Base-by-base conservation (phyloP, 1,140 invertebrate genomes). In the Drosophila gunungcola region DNA sequence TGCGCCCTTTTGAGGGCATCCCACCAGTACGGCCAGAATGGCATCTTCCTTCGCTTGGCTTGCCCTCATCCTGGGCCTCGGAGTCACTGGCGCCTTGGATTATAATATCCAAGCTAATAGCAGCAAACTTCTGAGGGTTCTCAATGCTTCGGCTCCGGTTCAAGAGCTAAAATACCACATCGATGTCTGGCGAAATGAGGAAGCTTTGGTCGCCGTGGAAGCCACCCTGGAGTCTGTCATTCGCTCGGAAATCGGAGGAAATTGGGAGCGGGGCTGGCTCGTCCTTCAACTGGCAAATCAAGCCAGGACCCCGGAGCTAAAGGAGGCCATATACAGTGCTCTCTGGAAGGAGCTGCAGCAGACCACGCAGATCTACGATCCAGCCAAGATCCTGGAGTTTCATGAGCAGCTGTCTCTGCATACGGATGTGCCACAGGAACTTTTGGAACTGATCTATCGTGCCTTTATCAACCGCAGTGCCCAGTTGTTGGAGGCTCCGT, bases 281-380 rank as follows among this genome's bases (percentile, higher is more conserved):
- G 65, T 84, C 21, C 45, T 89, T 1, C 42, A 68, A 3, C 9
- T 89, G 41, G 69, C 85, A 0, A 53, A 43, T 34, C n/a, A 52
- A 42, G 63, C 77, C 2, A 72, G 62, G 13, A 80, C 77, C 1
- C n/a, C 45, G 25, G 52, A 89, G 12, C 77, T 89, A 0, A 89
- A 80, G 36, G 48, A 52, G 25, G 85, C 80, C 21, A 83, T 89
- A 11, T 89, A 84, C 45, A 76, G 69, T 4, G 84, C 73, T 2
- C 41, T 89, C 12, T 89, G 84, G 84, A 60, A 78, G 49, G 84
- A 89, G 25, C 21, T 89, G n/a, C 80, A 84, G 57, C 80, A 74
- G 27, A 89, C 73, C 6, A 70, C 64, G n/a, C 77, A 84, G 52
- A 69, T 80, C 48, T 78, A 90, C 27, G 56, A 89, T 63, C 80